phyloP scores from a whole-genome alignment of 2,797 vertebrate genomes.

The Menidia menidia region DNA sequence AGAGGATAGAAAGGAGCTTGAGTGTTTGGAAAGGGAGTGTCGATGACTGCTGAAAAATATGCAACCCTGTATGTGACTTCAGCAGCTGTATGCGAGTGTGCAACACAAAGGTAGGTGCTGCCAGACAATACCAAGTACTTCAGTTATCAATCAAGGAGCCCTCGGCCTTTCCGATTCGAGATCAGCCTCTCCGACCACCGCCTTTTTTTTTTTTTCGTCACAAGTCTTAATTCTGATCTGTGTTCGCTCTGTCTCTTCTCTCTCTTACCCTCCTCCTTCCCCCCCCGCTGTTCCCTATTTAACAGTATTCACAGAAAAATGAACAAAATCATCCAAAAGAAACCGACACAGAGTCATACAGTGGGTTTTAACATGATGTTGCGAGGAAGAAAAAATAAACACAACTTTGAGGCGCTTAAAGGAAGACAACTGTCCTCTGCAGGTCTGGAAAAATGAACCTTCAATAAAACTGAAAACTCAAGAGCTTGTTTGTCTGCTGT shows the following conservation, averaged over 20 bases:
- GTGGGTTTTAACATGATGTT: conserved; percentile 88
- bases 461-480: conserved; percentile 99
- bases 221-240: conserved; percentile 79
- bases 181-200: conserved; percentile 59
- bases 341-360: conserved; percentile 76
- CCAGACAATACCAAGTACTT: conserved; percentile 70
- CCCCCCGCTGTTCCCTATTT: conserved; percentile 74
- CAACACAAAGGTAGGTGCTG: conserved; percentile 66
- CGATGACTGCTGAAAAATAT: conserved; percentile 67
- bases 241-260: conserved; percentile 62
- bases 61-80: conserved; percentile 70
- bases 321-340: conserved; percentile 82
- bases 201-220: conserved; percentile 61
- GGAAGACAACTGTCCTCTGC: conserved; percentile 98
- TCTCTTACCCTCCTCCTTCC: conserved; percentile 11
- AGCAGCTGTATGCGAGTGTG: conserved; percentile 55
- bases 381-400: conserved; percentile 67
- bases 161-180: conserved; percentile 59
- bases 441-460: conserved; percentile 98
- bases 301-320: conserved; percentile 85
- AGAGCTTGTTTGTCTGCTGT: conserved; percentile 76
- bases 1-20: conserved; percentile 59
- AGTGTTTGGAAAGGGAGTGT: conserved; percentile 54
- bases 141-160: conserved; percentile 62
- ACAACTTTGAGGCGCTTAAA: conserved; percentile 89